A percentile compares a stretch with the other conserved stretches of the same genome.
Conservation (phyloP, 2,113 vertebrate genomes). For the Silurus asotus region DNA sequence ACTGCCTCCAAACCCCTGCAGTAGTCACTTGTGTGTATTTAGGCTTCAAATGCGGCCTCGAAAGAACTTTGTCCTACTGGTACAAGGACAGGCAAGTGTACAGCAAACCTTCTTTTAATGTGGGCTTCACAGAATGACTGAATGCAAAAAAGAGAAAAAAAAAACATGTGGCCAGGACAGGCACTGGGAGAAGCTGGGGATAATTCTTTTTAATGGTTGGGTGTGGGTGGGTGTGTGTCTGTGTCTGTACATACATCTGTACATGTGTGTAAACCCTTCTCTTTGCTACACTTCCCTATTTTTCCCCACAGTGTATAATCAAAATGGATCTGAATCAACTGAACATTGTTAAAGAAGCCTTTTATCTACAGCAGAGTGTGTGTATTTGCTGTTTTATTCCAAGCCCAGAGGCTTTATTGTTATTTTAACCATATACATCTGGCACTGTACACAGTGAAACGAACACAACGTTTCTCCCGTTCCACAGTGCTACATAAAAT, state of each 20-base stretch:
- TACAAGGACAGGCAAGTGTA: neutral
- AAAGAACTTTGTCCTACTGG: neutral
- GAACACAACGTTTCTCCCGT: no score
- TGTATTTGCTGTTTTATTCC: neutral
- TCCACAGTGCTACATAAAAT: no score
- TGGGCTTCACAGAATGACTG: constrained; percentile 4
- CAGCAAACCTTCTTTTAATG: constrained; percentile 1
- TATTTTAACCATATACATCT: no score
- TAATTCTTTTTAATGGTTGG: constrained; percentile 29
- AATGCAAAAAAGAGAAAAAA: constrained; percentile 5
- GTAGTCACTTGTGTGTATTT: constrained; percentile 14
- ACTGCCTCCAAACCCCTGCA: neutral
- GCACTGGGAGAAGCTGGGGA: neutral
- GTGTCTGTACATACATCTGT: neutral
- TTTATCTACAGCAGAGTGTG: constrained; percentile 31
- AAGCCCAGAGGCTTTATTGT: no score
- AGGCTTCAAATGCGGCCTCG: neutral
- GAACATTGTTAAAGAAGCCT: constrained; percentile 34
- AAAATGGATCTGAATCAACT: constrained; percentile 33
- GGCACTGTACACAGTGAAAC: no score
- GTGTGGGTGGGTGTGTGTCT: neutral
- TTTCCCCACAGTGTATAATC: constrained; percentile 30
- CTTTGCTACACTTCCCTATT: constrained; percentile 28
- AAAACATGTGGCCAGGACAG: neutral
- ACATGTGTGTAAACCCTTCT: neutral